Evolutionary conservation across 2,888 invertebrate species (phyloP), one percentile per base, ranked within the genome.

Genomic region (Rhaphigaster nebulosa): DNA sequence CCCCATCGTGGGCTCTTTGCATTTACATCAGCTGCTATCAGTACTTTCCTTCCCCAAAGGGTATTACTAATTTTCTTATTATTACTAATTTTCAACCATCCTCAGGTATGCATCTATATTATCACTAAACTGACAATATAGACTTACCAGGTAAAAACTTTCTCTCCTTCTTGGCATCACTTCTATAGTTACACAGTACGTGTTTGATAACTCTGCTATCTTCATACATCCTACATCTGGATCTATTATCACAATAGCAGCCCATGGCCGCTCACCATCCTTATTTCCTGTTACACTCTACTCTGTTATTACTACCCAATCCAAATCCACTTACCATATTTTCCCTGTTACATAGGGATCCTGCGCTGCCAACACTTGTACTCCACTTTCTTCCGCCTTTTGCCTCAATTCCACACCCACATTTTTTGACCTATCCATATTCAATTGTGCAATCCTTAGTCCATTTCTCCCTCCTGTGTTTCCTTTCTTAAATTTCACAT

Each of bases 311-410:
- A 20, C 34, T 38, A 80, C 80, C 34, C 18, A 26, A 5, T 10
- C 80, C 80, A 80, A 80, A 80, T 15, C 80, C 80, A 65, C n/a
- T 29, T 8, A 38, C 80, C 18, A 80, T 38, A n/a, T 80, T 80
- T 26, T 20, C 29, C 34, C 15, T n/a, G 26, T n/a, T 10, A 15
- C 15, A 26, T 65, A 26, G 6, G 65, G 65, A 6, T 65, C 65
- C 15, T 65, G 65, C 15, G 15, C 80, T 38, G 80, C 80, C 34
- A 34, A 65, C 15, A 65, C 15, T n/a, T 29, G 6, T 29, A 65
- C 65, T n/a, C 15, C 10, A 26, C 15, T 29, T n/a, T 65, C 29
- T 29, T 10, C 50, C 12, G 50, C 50, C 50, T 8, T 50, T 12
- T 50, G 50, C 50, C 50, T 50, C 50, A 50, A 65, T 29, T 65